Conservation (phyloP, 1,140 invertebrate genomes). For the Colletes gigas region DNA sequence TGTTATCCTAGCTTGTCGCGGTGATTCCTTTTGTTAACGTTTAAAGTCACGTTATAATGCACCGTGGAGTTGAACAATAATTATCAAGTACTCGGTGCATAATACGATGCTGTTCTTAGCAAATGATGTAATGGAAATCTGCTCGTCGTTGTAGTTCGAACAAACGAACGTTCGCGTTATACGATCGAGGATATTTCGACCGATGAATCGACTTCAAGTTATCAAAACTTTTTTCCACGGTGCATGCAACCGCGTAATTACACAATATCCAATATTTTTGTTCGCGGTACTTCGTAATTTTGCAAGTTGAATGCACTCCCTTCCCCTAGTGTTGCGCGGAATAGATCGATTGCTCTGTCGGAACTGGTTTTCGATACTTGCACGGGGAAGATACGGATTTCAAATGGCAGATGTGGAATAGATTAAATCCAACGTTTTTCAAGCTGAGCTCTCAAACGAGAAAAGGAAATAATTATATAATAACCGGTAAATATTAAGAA, state of each 20-base stretch:
- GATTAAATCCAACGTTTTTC: slow-evolving; percentile 11
- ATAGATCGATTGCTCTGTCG: slow-evolving; percentile 39
- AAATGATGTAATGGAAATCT: background rate
- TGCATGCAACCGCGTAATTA: background rate
- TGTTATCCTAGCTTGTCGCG: background rate
- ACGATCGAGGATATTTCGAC: background rate
- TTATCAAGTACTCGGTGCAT: no score
- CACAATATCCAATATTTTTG: slow-evolving; percentile 5
- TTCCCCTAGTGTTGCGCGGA: background rate
- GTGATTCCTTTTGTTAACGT: background rate
- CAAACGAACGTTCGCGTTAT: background rate
- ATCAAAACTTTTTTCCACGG: background rate
- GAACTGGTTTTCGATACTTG: slow-evolving; percentile 28
- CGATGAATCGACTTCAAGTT: background rate
- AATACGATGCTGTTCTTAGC: no score
- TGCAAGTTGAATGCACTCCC: slow-evolving; percentile 3
- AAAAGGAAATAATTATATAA: no score
- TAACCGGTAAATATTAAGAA: no score
- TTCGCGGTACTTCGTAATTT: background rate
- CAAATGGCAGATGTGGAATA: slow-evolving; percentile 19
- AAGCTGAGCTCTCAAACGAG: no score
- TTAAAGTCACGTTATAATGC: background rate
- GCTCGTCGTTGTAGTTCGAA: background rate
- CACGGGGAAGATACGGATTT: slow-evolving; percentile 2
- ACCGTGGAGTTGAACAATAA: no score